Conservation (phyloP, 2,797 vertebrate species). For the Myripristis murdjan region DNA sequence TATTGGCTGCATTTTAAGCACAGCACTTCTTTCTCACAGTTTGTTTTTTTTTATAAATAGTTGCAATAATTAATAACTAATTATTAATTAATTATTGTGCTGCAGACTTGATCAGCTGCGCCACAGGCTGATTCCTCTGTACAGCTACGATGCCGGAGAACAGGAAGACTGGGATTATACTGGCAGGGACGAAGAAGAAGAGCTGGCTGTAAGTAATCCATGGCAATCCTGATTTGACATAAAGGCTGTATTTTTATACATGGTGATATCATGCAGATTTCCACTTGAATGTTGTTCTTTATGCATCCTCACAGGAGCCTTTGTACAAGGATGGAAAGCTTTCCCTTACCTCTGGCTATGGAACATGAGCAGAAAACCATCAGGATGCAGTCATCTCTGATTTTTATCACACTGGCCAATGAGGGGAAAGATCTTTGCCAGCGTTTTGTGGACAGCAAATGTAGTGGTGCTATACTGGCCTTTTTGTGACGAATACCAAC, state of each 20-base stretch:
- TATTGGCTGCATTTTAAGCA: not conserved
- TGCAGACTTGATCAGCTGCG: conserved; percentile 66
- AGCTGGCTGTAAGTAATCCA: conserved; percentile 46
- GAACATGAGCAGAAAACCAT: conserved; percentile 14
- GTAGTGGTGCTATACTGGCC: not conserved
- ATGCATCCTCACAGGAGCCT: conserved; percentile 55
- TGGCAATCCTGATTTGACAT: not conserved
- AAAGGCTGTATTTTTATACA: not conserved
- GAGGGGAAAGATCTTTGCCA: not conserved
- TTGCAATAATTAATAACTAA: no score
- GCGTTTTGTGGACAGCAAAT: not conserved
- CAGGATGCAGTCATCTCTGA: not conserved
- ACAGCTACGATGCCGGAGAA: conserved; percentile 70
- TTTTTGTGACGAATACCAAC: not conserved
- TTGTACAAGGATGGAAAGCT: conserved; percentile 62
- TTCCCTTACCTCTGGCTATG: conserved; percentile 20
- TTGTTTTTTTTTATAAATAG: not conserved
- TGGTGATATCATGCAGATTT: not conserved
- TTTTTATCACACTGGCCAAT: not conserved
- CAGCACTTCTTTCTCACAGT: not conserved
- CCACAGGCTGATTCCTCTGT: conserved; percentile 74
- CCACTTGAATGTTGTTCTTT: not conserved
- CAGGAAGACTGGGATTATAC: conserved; percentile 38
- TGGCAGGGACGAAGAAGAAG: conserved; percentile 39
- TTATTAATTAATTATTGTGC: not conserved